Base-by-base conservation (phyloP, 1,140 invertebrate species). In the Conus ventricosus region DNA sequence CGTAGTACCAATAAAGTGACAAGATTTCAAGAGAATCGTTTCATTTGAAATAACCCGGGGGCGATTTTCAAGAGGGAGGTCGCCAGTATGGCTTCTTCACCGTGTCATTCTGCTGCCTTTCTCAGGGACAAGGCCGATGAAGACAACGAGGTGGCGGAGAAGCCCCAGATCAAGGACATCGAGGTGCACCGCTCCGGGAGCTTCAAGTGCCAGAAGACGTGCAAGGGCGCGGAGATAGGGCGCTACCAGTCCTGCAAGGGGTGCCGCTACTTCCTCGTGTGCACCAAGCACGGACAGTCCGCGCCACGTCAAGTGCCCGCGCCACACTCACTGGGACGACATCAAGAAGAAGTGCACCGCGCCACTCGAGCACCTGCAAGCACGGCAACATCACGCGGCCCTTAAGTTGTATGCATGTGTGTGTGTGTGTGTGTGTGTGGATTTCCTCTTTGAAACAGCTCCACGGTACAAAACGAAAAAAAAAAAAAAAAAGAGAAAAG, bases 241-340 rank as follows among this genome's bases (percentile, higher is more conserved):
- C 23, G 71, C 2, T 89, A 87, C 81, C 81, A 81, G 39, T 89
- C 88, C 23, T 89, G 88, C 71, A 51, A 57, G 11, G 88, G 88
- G 0, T 89, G 88, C 71, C 13, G 39, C 25, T 78, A 84, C 76
- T 89, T 76, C 82, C 27, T 89, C 54, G 57, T 89, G 57, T 89
- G 88, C 86, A 89, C 88, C 51, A 83, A 76, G 25, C n/a, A 78
- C 39, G 67, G 81, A 0, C 20, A 23, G 11, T 60, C 2, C 57
- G 1, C 85, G 75, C 4, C 27, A 85, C 11, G 27, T 57, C 8
- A 57, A 67, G 13, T 88, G 87, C 87, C 53, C 23, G 4, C 20
- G 51, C 55, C 23, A 76, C 60, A 87, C 63, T 39, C 3, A 60
- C 7, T 90, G 82, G 82, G 89, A 90, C 20, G 71, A 88, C 85